Base-by-base conservation (phyloP, 2,888 invertebrate genomes). In the Athetis lepigone region DNA sequence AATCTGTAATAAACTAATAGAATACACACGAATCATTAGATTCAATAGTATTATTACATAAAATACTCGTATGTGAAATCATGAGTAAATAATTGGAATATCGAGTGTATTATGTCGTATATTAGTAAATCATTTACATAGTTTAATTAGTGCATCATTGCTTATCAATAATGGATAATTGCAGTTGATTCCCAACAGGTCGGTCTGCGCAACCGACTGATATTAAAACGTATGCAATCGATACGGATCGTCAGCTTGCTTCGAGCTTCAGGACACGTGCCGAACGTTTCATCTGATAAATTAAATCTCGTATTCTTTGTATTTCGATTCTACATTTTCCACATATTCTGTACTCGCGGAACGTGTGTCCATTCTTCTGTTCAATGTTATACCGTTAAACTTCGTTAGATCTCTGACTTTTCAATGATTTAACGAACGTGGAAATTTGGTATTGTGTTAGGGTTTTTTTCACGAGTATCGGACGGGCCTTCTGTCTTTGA, bases 181-280 rank as follows among this genome's bases (percentile, higher is more conserved):
- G 82, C 82, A 77, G 79, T 79, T 70, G 67, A 78, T 81, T 84
- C 82, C 76, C 78, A 68, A 67, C 57, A 49, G 70, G 65, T 55
- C 16, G 23, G 43, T 39, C 36, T 52, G 43, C 51, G 64, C 66
- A 60, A 70, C 55, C 62, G 75, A 79, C 77, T 83, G 83, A 87
- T 90, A 89, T 90, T 88, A 89, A 90, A 90, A 88, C 89, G 85
- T 89, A 90, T 90, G 89, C 86, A 87, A 90, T 90, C 88, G 86
- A 89, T 88, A 83, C 75, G 68, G 75, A 81, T 82, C 84, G 86
- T 73, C 87, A 83, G 88, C 85, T 86, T 88, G 87, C 87, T 85
- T 76, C 77, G 75, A 76, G 72, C 79, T 78, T 79, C 82, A 83
- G 82, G 81, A 73, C 72, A 86, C 85, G 86, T 84, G 77, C 82